These are phyloP conservation scores for Formica selysi DNA, from an alignment of 1,140 invertebrate genomes.

Conservation along the genomic window DNA sequence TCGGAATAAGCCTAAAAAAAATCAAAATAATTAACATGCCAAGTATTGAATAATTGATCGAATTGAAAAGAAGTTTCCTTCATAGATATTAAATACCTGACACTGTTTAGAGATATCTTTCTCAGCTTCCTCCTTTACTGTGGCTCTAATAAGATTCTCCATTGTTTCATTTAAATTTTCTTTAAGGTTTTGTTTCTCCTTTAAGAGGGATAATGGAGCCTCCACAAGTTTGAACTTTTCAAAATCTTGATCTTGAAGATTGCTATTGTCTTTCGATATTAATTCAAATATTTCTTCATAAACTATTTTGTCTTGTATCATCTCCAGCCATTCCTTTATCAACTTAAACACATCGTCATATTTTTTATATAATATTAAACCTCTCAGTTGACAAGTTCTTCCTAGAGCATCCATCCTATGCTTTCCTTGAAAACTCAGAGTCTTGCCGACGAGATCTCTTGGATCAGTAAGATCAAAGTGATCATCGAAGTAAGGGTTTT, in stretches of 20 bases:
- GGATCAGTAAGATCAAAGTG: conserved; percentile 94
- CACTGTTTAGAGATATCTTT: conserved; percentile 87
- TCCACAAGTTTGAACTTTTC: conserved; percentile 77
- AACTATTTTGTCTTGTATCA: conserved; percentile 78
- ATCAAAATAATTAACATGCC: neutral
- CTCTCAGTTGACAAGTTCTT: conserved; percentile 90
- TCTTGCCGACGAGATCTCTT: conserved; percentile 92
- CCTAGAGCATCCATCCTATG: conserved; percentile 86
- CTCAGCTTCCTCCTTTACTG: conserved; percentile 86
- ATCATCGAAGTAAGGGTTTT: conserved; percentile 94
- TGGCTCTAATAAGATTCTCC: conserved; percentile 86
- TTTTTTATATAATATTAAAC: conserved; percentile 90
- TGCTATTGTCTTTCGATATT: conserved; percentile 78
- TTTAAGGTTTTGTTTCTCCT: conserved; percentile 79
- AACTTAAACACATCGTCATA: conserved; percentile 87
- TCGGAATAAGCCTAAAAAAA: conserved; percentile 87
- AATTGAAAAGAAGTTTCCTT: neutral
- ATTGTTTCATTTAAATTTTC: conserved; percentile 84
- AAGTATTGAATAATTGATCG: conserved; percentile 40
- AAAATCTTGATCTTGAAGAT: conserved; percentile 79
- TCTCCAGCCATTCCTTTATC: conserved; percentile 80
- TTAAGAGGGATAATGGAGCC: conserved; percentile 73
- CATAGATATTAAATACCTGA: conserved; percentile 83
- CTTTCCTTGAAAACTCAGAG: conserved; percentile 89
- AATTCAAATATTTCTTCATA: conserved; percentile 84